These are phyloP conservation scores for Graptemys geographica DNA, from an alignment of 2,797 vertebrate genomes.

Conservation along the genomic window DNA sequence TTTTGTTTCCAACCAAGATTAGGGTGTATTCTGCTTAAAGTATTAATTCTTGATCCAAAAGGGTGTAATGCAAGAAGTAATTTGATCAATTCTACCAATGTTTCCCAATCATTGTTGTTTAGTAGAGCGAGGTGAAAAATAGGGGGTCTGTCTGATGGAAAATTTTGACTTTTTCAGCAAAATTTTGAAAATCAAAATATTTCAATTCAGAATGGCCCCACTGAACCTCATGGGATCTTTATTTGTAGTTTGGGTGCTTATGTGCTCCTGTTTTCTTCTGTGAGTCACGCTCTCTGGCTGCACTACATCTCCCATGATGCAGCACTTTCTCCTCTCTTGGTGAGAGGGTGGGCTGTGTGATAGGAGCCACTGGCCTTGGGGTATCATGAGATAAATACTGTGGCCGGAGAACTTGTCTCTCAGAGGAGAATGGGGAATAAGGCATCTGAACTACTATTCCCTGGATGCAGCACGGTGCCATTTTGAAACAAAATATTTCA, in stretches of 20 bases:
- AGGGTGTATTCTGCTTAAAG: not conserved
- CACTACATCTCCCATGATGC: not conserved
- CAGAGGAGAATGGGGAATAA: not conserved
- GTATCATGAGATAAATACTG: not conserved
- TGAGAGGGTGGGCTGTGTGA: not conserved
- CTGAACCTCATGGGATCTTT: not conserved
- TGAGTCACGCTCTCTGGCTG: not conserved
- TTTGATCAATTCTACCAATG: not conserved
- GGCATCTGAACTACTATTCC: not conserved
- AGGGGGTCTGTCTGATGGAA: no score
- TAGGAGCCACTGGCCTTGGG: not conserved
- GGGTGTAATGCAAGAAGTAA: not conserved
- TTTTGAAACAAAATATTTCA: slow-evolving; percentile 21
- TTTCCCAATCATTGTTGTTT: not conserved
- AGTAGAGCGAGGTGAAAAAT: not conserved
- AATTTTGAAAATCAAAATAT: no score
- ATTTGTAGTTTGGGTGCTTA: not conserved
- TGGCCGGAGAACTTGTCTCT: not conserved
- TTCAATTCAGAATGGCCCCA: not conserved
- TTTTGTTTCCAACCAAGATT: not conserved
- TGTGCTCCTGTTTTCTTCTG: not conserved
- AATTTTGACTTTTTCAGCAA: no score
- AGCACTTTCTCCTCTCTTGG: not conserved
- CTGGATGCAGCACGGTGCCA: not conserved
- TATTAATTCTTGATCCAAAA: not conserved